Evolutionary conservation across 2,113 vertebrate genomes (phyloP).

Genomic region (Oryzias curvinotus): DNA sequence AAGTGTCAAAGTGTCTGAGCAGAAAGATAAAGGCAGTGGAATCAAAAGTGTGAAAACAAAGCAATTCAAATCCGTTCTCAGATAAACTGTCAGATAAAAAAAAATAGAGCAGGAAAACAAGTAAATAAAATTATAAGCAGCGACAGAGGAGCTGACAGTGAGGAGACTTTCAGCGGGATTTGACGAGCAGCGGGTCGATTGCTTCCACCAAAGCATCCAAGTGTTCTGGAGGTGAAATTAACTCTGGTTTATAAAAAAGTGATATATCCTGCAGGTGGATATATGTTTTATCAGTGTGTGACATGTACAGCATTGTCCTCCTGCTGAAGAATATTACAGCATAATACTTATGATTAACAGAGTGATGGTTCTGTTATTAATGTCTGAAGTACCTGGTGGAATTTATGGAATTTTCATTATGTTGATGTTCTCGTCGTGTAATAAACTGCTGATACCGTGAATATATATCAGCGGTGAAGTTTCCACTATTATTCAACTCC

Average conservation of each 20-base stretch:
- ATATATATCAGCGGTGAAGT: conserved; percentile 40
- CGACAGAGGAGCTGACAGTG: conserved; percentile 1
- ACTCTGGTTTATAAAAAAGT: conserved; percentile 8
- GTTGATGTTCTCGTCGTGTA: conserved; percentile 11
- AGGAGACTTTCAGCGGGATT: conserved; percentile 18
- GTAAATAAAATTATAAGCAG: conserved; percentile 21
- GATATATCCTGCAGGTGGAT: conserved; percentile 27
- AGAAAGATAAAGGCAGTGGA: conserved; percentile 6
- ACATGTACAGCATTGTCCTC: neutral
- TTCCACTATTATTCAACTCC: neutral
- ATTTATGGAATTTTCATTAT: conserved; percentile 9
- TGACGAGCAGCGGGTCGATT: neutral
- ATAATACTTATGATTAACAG: conserved; percentile 6
- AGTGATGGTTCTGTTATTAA: conserved; percentile 6
- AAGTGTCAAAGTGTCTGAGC: conserved; percentile 15
- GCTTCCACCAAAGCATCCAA: conserved; percentile 43
- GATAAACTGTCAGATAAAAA: conserved; percentile 34
- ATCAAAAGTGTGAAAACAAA: conserved; percentile 29
- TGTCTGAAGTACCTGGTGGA: neutral
- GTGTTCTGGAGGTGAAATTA: conserved; percentile 15
- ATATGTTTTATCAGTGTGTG: conserved; percentile 13
- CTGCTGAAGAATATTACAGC: conserved; percentile 2
- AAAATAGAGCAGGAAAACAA: neutral
- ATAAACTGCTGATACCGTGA: conserved; percentile 28
- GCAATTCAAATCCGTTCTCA: conserved; percentile 5